A percentile compares a stretch with the other conserved stretches of the same genome.
phyloP scores from a whole-genome alignment of 2,888 invertebrate species.

The Julus scanicus region DNA sequence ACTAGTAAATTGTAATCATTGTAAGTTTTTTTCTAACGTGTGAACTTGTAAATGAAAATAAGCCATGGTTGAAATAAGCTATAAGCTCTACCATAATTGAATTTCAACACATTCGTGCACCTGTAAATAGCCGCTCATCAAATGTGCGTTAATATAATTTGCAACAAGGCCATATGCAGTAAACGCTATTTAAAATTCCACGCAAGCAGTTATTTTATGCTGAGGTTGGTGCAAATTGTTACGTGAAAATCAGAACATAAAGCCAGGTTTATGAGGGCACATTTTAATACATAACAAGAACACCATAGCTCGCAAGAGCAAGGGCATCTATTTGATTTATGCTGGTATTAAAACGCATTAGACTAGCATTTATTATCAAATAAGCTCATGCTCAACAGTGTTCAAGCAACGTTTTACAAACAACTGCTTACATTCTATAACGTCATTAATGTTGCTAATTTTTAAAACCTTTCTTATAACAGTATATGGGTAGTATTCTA shows the following conservation, averaged over 20 bases:
- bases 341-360: conserved; percentile 28
- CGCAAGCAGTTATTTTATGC: not conserved
- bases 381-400: not conserved
- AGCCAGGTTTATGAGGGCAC: not conserved
- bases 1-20: too few relatives aligned
- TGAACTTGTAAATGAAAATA: too few relatives aligned
- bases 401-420: not conserved
- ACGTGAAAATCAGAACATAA: not conserved
- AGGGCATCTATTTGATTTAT: conserved; percentile 26
- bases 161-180: not conserved
- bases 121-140: not conserved
- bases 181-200: not conserved
- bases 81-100: too few relatives aligned
- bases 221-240: not conserved
- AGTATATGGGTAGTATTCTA: not conserved
- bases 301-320: not conserved
- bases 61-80: too few relatives aligned
- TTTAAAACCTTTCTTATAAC: not conserved
- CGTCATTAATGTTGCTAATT: conserved; percentile 13
- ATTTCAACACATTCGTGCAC: not conserved
- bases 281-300: not conserved
- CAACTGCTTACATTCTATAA: not conserved
- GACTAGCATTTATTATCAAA: not conserved
- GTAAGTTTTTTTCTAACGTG: too few relatives aligned
- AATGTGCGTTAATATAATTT: not conserved